Percentiles rank a stretch among this genome's conserved stretches.
Evolutionary conservation across 2,797 vertebrate genomes (phyloP).

Genomic region (Platalea minor): DNA sequence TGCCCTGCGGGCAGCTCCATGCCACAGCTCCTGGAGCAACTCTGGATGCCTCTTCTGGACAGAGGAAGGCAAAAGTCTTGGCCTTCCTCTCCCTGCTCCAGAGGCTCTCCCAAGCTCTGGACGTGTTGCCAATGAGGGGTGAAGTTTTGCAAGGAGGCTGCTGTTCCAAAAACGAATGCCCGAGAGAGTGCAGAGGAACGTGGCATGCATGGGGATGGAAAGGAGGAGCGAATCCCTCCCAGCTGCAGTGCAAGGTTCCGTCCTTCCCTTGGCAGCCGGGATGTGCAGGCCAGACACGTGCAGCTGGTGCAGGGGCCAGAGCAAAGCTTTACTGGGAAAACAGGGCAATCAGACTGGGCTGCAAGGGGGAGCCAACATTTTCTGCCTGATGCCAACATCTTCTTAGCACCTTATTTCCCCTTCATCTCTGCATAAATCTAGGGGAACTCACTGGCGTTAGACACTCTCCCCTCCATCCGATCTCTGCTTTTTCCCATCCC

Average conservation of each 20-base stretch:
- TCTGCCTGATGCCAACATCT: not conserved
- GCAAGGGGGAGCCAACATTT: not conserved
- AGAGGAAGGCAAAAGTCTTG: not conserved
- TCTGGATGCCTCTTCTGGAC: not conserved
- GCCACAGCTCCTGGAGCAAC: not conserved
- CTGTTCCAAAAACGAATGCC: not conserved
- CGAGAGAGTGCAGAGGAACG: not conserved
- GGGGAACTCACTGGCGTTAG: not conserved
- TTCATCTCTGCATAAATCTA: not conserved
- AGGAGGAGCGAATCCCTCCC: not conserved
- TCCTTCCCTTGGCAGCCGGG: not conserved
- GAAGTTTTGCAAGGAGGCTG: not conserved
- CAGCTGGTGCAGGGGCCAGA: not conserved
- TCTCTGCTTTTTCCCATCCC: not conserved
- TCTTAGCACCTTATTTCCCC: not conserved
- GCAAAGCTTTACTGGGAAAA: not conserved
- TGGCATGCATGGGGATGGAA: not conserved
- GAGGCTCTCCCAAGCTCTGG: not conserved
- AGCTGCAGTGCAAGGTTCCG: not conserved
- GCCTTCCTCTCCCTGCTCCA: not conserved
- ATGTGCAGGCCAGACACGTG: not conserved
- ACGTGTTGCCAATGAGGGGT: not conserved
- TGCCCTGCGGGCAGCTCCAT: not conserved
- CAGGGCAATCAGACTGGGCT: not conserved
- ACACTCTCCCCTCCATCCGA: not conserved